Conservation (phyloP, 2,888 invertebrate species). For the Philonicus albiceps region DNA sequence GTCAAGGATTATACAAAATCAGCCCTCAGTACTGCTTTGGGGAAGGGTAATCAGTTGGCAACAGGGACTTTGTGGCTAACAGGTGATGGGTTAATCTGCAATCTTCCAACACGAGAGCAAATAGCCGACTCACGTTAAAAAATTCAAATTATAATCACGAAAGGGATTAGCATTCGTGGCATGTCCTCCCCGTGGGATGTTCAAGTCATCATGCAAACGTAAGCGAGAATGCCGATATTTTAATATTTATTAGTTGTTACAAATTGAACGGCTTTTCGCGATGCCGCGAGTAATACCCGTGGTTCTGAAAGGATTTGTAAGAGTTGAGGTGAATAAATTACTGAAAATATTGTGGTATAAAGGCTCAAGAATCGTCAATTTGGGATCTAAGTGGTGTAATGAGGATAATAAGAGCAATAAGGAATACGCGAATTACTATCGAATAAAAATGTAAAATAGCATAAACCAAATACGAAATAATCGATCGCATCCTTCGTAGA, state of each 20-base stretch:
- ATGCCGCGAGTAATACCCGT: background rate
- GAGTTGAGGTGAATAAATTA: background rate
- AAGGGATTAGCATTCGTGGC: background rate
- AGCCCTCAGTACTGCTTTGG: background rate
- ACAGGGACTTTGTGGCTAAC: background rate
- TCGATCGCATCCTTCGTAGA: no score
- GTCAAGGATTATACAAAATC: background rate
- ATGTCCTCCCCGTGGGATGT: background rate
- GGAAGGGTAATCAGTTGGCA: background rate
- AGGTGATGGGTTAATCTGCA: background rate
- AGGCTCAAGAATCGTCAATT: background rate
- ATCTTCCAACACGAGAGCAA: background rate
- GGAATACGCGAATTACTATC: background rate
- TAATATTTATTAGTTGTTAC: background rate
- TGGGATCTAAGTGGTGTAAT: background rate
- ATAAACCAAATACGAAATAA: no score
- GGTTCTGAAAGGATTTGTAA: background rate
- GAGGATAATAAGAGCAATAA: background rate
- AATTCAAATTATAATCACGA: background rate
- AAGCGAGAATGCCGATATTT: background rate
- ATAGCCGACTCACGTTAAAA: background rate
- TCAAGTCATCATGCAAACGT: background rate
- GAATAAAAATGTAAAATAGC: no score
- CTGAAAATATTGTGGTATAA: background rate
- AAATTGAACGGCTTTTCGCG: background rate